Base-by-base conservation (phyloP, 2,113 vertebrate genomes). In the Suncus etruscus region DNA sequence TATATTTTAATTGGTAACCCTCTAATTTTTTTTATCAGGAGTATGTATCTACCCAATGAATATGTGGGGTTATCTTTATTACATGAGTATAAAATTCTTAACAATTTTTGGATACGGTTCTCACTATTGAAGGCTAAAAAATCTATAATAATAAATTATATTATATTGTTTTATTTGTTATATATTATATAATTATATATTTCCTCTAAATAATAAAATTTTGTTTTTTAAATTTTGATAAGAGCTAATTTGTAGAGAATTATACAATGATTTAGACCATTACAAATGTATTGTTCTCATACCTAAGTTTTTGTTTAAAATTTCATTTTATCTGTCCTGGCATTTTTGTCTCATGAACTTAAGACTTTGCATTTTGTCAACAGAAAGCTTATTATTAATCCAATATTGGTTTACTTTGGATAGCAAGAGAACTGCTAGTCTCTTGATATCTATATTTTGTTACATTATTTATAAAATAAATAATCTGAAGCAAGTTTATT, bases 401-500 rank as follows among this genome's bases (percentile, higher is more conserved):
- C 39, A 92, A 90, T 92, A 94, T 88, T 95, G 61, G 83, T 86
- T 95, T 95, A 95, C 91, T 95, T 93, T 72, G 72, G 54, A 83
- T 83, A 91, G 65, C 75, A 72, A 94, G 94, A 95, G 24, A 24
- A 84, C 61, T 77, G 16, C 77, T 83, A 45, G 73, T 96, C 90
- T 93, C 95, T 11, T 90, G 94, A 90, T 94, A 94, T 77, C n/a
- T 78, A 86, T 83, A 93, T 79, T 32, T 27, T 93, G 75, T 92
- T 93, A 84, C 88, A 95, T 96, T 94, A 97, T 94, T 39, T 39
- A 39, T 96, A 92, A 94, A 93, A 96, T 94, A 94, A 95, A 95
- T 96, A 96, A 95, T 96, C 94, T 95, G 88, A 94, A 87, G 83
- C 25, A 94, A 96, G 95, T 95, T 97, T 95, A 95, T 97, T 97